Conservation (phyloP, 2,888 invertebrate species). For the Andrena bicolor region DNA sequence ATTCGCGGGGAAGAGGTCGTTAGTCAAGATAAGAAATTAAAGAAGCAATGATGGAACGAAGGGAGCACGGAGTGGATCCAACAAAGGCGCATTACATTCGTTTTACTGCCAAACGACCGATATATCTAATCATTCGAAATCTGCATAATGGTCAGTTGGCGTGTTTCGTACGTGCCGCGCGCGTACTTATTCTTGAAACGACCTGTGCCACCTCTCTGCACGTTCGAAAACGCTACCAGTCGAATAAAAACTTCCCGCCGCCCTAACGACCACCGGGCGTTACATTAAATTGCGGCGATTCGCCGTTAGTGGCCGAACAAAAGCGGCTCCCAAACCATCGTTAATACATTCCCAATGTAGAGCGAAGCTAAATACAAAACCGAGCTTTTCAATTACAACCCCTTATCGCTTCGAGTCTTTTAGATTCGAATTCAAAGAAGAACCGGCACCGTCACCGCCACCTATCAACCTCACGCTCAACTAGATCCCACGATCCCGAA, state of each 20-base stretch:
- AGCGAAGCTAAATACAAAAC: not conserved
- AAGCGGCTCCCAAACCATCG: slow-evolving; percentile 12
- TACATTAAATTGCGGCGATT: slow-evolving; percentile 27
- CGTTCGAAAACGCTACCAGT: slow-evolving; percentile 40
- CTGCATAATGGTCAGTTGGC: slow-evolving; percentile 79
- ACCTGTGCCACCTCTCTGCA: slow-evolving; percentile 34
- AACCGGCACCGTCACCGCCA: slow-evolving; percentile 42
- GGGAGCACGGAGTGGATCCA: slow-evolving; percentile 40
- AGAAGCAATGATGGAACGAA: slow-evolving; percentile 59
- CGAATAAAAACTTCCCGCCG: slow-evolving; percentile 50
- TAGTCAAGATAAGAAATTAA: slow-evolving; percentile 72
- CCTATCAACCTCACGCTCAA: slow-evolving; percentile 14
- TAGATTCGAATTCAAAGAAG: not conserved
- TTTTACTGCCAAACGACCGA: slow-evolving; percentile 68
- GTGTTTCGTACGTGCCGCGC: slow-evolving; percentile 64
- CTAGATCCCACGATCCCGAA: not conserved
- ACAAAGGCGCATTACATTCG: slow-evolving; percentile 66
- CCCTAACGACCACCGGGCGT: slow-evolving; percentile 39
- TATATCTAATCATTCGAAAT: slow-evolving; percentile 77
- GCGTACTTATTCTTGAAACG: slow-evolving; percentile 39
- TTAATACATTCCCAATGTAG: not conserved
- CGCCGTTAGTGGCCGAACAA: not conserved
- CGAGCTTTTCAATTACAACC: not conserved
- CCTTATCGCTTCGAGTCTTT: not conserved
- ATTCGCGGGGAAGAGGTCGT: slow-evolving; percentile 50